These are phyloP conservation scores for Dipodomys spectabilis DNA, from an alignment of 2,113 vertebrate species.

Conservation along the genomic window DNA sequence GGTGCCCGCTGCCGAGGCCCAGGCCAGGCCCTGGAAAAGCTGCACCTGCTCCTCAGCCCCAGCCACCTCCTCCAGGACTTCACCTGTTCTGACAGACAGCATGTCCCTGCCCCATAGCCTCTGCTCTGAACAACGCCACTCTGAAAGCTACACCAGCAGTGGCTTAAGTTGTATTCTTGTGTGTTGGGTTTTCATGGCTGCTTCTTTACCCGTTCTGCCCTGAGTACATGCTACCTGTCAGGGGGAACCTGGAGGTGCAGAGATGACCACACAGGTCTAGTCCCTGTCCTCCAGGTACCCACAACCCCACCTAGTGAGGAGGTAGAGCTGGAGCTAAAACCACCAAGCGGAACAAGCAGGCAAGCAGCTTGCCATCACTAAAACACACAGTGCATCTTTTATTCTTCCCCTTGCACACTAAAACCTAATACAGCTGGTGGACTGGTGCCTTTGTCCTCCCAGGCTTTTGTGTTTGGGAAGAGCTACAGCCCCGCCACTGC, in stretches of 20 bases:
- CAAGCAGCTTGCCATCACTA: background rate
- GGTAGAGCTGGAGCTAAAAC: background rate
- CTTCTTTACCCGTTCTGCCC: background rate
- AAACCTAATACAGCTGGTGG: background rate
- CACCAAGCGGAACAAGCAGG: background rate
- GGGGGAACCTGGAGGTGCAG: background rate
- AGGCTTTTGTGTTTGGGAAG: background rate
- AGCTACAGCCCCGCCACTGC: background rate
- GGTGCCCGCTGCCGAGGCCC: background rate
- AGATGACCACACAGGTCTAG: background rate
- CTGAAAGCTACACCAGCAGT: background rate
- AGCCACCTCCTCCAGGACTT: background rate
- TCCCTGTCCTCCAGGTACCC: background rate
- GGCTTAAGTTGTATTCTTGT: background rate
- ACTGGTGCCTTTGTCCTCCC: background rate
- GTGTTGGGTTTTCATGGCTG: background rate
- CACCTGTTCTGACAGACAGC: background rate
- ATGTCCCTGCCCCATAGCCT: background rate
- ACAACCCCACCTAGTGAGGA: background rate
- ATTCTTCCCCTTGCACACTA: background rate
- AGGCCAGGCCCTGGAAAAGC: background rate
- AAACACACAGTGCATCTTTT: accelerated
- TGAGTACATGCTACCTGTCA: background rate
- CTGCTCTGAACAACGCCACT: background rate
- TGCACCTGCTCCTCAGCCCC: background rate